These are phyloP conservation scores for Perca fluviatilis DNA, from an alignment of 2,113 vertebrate genomes.

Conservation along the genomic window DNA sequence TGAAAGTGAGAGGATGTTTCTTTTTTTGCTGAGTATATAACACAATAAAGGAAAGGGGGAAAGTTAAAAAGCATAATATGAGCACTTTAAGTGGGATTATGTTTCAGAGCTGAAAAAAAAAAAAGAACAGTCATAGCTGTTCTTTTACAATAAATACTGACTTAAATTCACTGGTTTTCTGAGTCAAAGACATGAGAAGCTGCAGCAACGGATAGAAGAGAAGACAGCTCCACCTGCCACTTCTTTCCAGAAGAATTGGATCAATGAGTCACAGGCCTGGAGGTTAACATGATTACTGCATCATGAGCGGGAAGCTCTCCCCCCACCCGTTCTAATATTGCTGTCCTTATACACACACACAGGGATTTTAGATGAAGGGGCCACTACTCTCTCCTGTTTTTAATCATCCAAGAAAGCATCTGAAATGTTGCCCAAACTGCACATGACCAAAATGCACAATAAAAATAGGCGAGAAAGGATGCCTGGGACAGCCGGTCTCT, in stretches of 20 bases:
- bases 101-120: conserved; percentile 29
- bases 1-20: too few relatives aligned
- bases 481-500: conserved; percentile 13
- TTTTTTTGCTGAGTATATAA: too few relatives aligned
- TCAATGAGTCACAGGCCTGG: conserved; percentile 73
- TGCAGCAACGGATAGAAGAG: conserved; percentile 13
- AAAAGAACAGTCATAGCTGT: neutral
- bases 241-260: conserved; percentile 54
- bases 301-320: conserved; percentile 63
- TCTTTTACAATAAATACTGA: conserved; percentile 41
- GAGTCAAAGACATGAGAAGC: conserved; percentile 32
- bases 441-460: neutral
- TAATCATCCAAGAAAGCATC: conserved; percentile 5
- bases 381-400: conserved; percentile 10
- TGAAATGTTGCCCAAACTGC: conserved; percentile 32
- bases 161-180: conserved; percentile 2
- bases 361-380: conserved; percentile 55
- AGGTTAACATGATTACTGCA: conserved; percentile 77
- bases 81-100: neutral
- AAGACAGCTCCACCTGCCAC: conserved; percentile 15
- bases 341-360: conserved; percentile 28
- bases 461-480: neutral
- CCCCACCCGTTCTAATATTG: neutral
- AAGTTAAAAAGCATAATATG: too few relatives aligned
- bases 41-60: too few relatives aligned